Percentiles rank a stretch among this genome's conserved stretches.
Evolutionary conservation across 2,113 vertebrate species (phyloP).

Genomic region (Daphoenositta chrysoptera): DNA sequence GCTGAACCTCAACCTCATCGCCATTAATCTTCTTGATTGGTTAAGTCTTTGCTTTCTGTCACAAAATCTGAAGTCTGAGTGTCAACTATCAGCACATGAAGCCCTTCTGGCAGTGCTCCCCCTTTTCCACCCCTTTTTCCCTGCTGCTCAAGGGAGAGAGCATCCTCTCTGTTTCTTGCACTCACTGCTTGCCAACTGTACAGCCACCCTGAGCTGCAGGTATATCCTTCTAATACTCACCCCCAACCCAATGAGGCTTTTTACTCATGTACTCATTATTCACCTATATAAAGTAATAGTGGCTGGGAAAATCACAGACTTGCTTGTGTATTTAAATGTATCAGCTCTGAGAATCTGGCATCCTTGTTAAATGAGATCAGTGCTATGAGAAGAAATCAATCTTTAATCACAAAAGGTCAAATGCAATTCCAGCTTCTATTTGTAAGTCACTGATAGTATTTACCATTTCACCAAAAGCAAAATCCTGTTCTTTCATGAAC

Average conservation of each 20-base stretch:
- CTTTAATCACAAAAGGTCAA: neutral
- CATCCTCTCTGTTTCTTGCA: neutral
- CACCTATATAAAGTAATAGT: neutral
- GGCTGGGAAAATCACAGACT: neutral
- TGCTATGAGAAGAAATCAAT: neutral
- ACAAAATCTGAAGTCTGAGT: slow-evolving; percentile 30
- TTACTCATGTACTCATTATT: neutral
- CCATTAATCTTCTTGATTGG: slow-evolving; percentile 47
- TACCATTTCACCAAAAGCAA: neutral
- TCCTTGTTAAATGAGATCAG: neutral
- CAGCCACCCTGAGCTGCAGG: neutral
- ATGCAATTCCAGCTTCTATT: neutral
- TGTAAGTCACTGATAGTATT: neutral
- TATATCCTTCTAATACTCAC: neutral
- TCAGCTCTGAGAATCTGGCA: neutral
- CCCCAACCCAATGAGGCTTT: neutral
- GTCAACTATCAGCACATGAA: neutral
- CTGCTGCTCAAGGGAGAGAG: neutral
- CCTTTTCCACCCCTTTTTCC: neutral
- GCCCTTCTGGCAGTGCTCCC: neutral
- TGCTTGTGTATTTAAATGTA: neutral
- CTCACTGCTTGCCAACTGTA: neutral
- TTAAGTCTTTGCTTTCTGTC: slow-evolving; percentile 52
- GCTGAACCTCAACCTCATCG: slow-evolving; percentile 28
- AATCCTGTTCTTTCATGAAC: neutral